Evolutionary conservation across 35 echinoderm and acorn worm genomes (phyloP), one percentile per base, ranked within the genome.

Genomic region (Hemicentrotus pulcherrimus): DNA sequence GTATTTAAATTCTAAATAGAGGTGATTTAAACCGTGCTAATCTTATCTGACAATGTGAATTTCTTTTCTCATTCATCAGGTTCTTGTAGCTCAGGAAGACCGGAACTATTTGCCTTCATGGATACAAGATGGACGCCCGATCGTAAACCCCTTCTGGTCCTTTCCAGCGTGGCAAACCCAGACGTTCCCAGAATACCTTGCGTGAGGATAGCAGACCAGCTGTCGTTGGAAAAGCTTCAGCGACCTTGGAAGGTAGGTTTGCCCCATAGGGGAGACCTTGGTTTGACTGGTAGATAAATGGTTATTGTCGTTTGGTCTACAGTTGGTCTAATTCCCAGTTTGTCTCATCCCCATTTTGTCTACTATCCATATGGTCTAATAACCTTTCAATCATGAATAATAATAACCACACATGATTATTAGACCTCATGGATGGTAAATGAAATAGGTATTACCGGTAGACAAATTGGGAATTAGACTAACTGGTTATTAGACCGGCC

Each of bases 171-270:
- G 12, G 86, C 95, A 22, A 87, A 97, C 47, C 28, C 86, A 48
- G 91, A 95, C 5, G 91, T 86, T 22, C 58, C 86, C n/a, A 96
- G 95, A 91, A 91, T 96, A 94, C 96, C 98, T 48, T 99, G 98
- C 92, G 97, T 99, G 15, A 96, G 92, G 22, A 60, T 99, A 70
- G 98, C 97, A 47, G 94, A 99, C 16, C 96, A 99, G 71, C 87
- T 99, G 5, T 45, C 96, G 35, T 91, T 99, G 14, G 93, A 97
- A n/a, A 94, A 95, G 58, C 95, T 99, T 9, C 96, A 96, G 28
- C 96, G 98, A 86, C 86, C 95, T 46, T 99, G 98, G 98, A 97
- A 97, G 96, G 98, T 99, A 91, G 94, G 94, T 92, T 46, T 61
- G 9, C 31, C 47, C 0, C 46, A 90, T 33, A 2, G 86, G 8